phyloP scores from a whole-genome alignment of 2,888 invertebrate species.

The Chrysolina oricalcia region DNA sequence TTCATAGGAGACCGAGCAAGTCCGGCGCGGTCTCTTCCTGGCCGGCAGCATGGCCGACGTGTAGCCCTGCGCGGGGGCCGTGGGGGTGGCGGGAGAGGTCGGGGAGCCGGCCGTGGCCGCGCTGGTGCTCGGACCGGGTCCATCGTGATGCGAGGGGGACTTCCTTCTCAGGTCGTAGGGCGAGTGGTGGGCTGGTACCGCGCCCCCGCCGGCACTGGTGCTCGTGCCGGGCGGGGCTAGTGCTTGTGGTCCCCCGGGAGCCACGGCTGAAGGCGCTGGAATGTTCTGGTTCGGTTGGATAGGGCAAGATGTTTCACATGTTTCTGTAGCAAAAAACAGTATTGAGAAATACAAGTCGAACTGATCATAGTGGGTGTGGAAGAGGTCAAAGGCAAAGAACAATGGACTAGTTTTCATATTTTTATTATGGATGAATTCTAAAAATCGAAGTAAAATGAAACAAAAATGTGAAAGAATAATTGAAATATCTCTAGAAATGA shows the following conservation, averaged over 20 bases:
- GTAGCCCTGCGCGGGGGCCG: constrained; percentile 72
- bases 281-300: constrained; percentile 75
- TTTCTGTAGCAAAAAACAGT: constrained; percentile 75
- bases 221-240: constrained; percentile 58
- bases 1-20: constrained; percentile 74
- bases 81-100: constrained; percentile 72
- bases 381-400: too few relatives aligned
- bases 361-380: too few relatives aligned
- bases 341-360: not conserved
- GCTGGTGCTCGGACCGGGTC: constrained; percentile 79
- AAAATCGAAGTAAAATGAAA: too few relatives aligned
- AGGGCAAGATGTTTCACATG: constrained; percentile 87
- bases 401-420: too few relatives aligned
- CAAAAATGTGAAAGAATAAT: too few relatives aligned
- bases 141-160: constrained; percentile 82
- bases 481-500: too few relatives aligned
- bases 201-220: constrained; percentile 69
- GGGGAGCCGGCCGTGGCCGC: constrained; percentile 72
- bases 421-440: too few relatives aligned
- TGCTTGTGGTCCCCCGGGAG: constrained; percentile 64
- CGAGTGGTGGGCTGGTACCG: constrained; percentile 81
- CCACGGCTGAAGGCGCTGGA: constrained; percentile 70
- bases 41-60: constrained; percentile 83
- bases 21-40: constrained; percentile 87
- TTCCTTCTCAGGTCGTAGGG: constrained; percentile 93